Base-by-base conservation (phyloP, 2,888 invertebrate species). In the Ashinkailepas kermadecensis region DNA sequence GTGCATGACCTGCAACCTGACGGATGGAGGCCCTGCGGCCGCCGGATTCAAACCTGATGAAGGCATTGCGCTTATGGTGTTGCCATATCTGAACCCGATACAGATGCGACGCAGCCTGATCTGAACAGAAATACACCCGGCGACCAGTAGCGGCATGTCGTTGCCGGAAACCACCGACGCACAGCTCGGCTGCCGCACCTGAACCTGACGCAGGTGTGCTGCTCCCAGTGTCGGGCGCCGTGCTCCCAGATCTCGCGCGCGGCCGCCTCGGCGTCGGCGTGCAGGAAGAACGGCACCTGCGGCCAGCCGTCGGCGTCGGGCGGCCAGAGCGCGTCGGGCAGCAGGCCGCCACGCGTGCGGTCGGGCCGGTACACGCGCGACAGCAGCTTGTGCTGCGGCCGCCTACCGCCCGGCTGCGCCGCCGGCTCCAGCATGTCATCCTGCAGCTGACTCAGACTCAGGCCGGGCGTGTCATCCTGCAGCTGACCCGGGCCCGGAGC, bases 291-390 rank as follows among this genome's bases (percentile, higher is more conserved):
- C 54, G 74, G 56, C 21, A 74, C 56, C 74, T 74, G 18, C 4
- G 74, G 74, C 74, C 74, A 74, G 54, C 74, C 74, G 74, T 9
- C 21, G 18, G 18, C 21, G 56, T 56, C 74, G 12, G 74, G 74
- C 56, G 74, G 74, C 74, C 74, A 74, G 18, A 74, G 74, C 10
- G 74, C 74, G 56, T 74, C 74, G 1, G 74, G 56, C 74, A 74
- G 74, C 74, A 56, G 54, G 54, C 54, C 54, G 18, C 56, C 74
- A 15, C 70, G 70, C 15, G 15, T 70, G 15, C 6, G 70, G 74
- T 74, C 74, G 13, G 74, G 74, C 21, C 21, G 74, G 74, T 74
- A 56, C 21, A 56, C 54, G 7, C 74, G 56, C 21, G 21, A 13
- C 54, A 74, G 56, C 56, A 74, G 74, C 21, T 74, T 74, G 74